phyloP scores from a whole-genome alignment of 2,113 vertebrate species.

The Ptychochromis oligacanthus region DNA sequence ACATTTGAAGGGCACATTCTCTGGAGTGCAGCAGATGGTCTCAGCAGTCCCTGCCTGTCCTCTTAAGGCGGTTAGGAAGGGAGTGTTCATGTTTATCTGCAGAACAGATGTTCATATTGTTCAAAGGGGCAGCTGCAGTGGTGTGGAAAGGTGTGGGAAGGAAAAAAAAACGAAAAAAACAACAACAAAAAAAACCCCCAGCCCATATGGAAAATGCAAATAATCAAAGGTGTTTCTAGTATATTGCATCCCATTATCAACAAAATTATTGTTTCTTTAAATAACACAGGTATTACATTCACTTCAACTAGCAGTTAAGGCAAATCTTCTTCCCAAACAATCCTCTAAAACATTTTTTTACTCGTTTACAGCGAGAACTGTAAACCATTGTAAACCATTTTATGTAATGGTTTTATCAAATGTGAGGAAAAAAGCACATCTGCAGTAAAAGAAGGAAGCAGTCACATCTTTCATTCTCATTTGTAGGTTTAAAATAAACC shows the following conservation, averaged over 20 bases:
- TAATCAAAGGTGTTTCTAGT: not conserved
- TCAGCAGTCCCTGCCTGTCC: not conserved
- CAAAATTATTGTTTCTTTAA: not conserved
- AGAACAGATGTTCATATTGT: not conserved
- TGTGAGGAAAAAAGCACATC: not conserved
- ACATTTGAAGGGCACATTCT: constrained; percentile 27
- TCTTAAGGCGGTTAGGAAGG: constrained; percentile 58
- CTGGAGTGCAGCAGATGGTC: constrained; percentile 16
- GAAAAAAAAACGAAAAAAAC: not conserved
- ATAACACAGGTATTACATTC: constrained; percentile 21
- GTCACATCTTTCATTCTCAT: not conserved
- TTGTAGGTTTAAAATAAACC: not conserved
- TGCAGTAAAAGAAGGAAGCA: not conserved
- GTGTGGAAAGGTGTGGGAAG: not conserved
- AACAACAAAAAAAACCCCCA: not conserved
- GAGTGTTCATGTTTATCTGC: not conserved
- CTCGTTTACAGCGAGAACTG: not conserved
- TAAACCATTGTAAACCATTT: not conserved
- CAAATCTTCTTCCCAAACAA: constrained; percentile 16
- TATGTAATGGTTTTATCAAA: not conserved
- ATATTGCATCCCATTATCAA: not conserved
- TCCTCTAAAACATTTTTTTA: not conserved
- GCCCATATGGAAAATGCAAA: not conserved
- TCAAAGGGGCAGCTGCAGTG: not conserved
- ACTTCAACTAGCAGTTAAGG: constrained; percentile 26